These are phyloP conservation scores for Sinohyriopsis cumingii DNA, from an alignment of 2,888 invertebrate species.

Conservation along the genomic window DNA sequence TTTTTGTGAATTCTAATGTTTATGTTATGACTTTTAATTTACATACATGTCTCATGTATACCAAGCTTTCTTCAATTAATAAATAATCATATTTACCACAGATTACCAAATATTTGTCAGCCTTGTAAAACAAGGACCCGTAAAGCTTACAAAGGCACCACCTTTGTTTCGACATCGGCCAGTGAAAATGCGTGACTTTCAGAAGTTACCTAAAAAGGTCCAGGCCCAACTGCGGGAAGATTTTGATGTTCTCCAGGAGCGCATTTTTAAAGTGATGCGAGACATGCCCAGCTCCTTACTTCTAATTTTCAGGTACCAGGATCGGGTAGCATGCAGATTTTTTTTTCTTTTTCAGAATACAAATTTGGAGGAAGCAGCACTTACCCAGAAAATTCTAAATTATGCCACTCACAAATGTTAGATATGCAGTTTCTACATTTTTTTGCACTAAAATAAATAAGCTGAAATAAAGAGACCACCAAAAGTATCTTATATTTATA, in stretches of 20 bases:
- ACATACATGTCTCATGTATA: background rate
- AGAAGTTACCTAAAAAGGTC: slow-evolving; percentile 52
- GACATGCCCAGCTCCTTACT: slow-evolving; percentile 77
- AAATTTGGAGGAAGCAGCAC: no score
- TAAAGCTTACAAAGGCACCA: slow-evolving; percentile 47
- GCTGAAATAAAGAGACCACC: no score
- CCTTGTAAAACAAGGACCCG: slow-evolving; percentile 60
- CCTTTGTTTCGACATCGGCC: slow-evolving; percentile 50
- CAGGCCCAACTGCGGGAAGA: slow-evolving; percentile 54
- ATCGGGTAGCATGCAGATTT: no score
- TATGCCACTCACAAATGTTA: no score
- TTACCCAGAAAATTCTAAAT: no score
- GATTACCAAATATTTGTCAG: slow-evolving; percentile 65
- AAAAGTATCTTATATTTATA: no score
- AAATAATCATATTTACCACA: slow-evolving; percentile 23
- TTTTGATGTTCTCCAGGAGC: slow-evolving; percentile 56
- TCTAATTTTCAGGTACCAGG: slow-evolving; percentile 78
- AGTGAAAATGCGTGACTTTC: slow-evolving; percentile 52
- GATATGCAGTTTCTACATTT: no score
- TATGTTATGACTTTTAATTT: background rate
- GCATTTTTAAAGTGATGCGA: slow-evolving; percentile 74
- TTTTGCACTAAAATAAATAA: no score
- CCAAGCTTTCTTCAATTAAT: background rate
- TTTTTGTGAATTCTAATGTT: no score
- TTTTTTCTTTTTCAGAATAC: no score